These are phyloP conservation scores for Phyto melanocephala DNA, from an alignment of 2,888 invertebrate species.

Conservation along the genomic window DNA sequence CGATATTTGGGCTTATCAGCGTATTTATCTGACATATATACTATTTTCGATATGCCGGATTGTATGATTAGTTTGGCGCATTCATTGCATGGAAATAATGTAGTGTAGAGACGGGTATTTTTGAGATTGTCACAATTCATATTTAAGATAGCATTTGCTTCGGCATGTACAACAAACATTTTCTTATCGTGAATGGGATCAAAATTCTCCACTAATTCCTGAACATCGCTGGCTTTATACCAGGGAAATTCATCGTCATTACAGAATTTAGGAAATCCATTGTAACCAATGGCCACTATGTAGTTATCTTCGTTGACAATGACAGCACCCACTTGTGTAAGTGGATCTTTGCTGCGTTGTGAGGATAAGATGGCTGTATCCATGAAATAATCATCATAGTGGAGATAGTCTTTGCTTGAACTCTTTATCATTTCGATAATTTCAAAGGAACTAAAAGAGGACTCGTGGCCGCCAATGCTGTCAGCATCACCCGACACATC, in stretches of 20 bases:
- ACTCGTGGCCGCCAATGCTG: too few relatives aligned
- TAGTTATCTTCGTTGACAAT: constrained; percentile 91
- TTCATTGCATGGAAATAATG: constrained; percentile 97
- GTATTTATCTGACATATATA: constrained; percentile 92
- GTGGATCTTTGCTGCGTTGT: constrained; percentile 96
- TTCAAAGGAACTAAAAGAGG: too few relatives aligned
- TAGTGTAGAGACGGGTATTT: constrained; percentile 91
- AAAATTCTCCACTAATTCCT: background rate
- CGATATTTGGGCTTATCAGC: constrained; percentile 83
- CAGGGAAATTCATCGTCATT: constrained; percentile 94
- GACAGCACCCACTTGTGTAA: constrained; percentile 96
- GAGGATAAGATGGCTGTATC: constrained; percentile 93
- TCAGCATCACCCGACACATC: too few relatives aligned
- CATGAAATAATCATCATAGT: constrained; percentile 98
- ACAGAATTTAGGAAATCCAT: constrained; percentile 97
- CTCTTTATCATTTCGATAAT: too few relatives aligned
- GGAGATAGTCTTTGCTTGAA: constrained; percentile 81
- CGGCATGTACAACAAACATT: constrained; percentile 97
- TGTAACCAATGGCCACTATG: constrained; percentile 97
- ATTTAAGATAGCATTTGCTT: constrained; percentile 97
- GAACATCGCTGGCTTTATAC: constrained; percentile 81
- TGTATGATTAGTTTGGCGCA: constrained; percentile 98
- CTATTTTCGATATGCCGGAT: constrained; percentile 88
- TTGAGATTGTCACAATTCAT: constrained; percentile 89
- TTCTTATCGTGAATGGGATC: constrained; percentile 87